These are phyloP conservation scores for Cataglyphis livida DNA, from an alignment of 2,888 invertebrate species.

Conservation along the genomic window DNA sequence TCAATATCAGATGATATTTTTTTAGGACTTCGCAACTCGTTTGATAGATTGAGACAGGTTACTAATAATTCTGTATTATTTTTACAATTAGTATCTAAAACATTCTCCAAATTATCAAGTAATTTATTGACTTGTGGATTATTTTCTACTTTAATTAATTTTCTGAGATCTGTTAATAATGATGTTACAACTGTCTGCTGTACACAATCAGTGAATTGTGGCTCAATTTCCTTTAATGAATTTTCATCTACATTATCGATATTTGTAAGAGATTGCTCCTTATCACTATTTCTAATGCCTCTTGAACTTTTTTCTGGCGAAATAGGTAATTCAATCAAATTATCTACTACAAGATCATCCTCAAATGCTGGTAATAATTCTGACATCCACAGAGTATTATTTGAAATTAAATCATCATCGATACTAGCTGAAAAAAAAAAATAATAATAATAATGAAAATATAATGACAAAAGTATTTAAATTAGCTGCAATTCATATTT, in stretches of 20 bases:
- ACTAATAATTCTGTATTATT: conserved; percentile 79
- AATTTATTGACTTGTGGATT: conserved; percentile 79
- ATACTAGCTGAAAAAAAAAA: conserved; percentile 56
- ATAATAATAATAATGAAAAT: not conserved
- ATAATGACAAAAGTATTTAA: not conserved
- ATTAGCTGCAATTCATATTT: not conserved
- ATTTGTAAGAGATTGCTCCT: not conserved
- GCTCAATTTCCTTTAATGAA: conserved; percentile 71
- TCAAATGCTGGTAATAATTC: conserved; percentile 79
- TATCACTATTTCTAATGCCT: not conserved
- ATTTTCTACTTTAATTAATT: conserved; percentile 78
- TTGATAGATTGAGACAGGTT: conserved; percentile 70
- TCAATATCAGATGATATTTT: conserved; percentile 39
- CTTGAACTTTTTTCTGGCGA: conserved; percentile 66
- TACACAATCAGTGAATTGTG: conserved; percentile 74
- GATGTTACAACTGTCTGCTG: conserved; percentile 76
- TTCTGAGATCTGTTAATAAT: conserved; percentile 80
- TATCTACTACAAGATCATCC: conserved; percentile 75
- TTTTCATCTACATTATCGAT: conserved; percentile 24
- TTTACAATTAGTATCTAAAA: conserved; percentile 78
- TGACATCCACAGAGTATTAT: conserved; percentile 75
- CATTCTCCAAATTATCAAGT: conserved; percentile 79
- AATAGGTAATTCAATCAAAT: conserved; percentile 80
- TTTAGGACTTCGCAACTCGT: conserved; percentile 59
- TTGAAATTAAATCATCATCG: conserved; percentile 79